Percentiles rank a stretch among this genome's conserved stretches.
These are phyloP conservation scores for Pelosia muscerda DNA, from an alignment of 2,888 invertebrate species.

Conservation along the genomic window DNA sequence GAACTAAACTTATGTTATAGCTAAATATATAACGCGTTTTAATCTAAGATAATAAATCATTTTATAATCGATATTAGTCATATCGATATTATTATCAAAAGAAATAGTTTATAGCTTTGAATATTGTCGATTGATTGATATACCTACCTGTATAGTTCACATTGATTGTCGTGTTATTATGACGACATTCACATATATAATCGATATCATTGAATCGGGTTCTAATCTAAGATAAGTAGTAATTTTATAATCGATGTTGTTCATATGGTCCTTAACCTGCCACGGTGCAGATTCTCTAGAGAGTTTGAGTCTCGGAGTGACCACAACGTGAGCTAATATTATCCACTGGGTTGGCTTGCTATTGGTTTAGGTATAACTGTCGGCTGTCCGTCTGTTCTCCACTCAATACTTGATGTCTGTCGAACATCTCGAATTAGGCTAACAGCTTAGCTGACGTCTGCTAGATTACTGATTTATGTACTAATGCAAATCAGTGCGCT, in stretches of 20 bases:
- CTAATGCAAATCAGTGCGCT: slow-evolving; percentile 48
- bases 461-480: slow-evolving; percentile 59
- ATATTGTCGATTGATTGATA: too few relatives aligned
- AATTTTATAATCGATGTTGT: slow-evolving; percentile 18
- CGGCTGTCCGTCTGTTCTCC: slow-evolving; percentile 55
- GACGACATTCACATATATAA: too few relatives aligned
- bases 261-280: slow-evolving; percentile 22
- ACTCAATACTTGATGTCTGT: slow-evolving; percentile 78
- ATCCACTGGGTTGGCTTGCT: slow-evolving; percentile 55
- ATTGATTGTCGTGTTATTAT: too few relatives aligned
- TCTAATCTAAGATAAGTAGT: not conserved
- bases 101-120: too few relatives aligned
- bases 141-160: too few relatives aligned
- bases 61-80: too few relatives aligned
- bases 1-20: too few relatives aligned
- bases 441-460: slow-evolving; percentile 55
- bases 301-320: slow-evolving; percentile 22
- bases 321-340: slow-evolving; percentile 63
- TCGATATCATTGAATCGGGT: not conserved
- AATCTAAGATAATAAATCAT: not conserved
- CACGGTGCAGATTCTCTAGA: slow-evolving; percentile 24
- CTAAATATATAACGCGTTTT: not conserved
- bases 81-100: too few relatives aligned
- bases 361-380: slow-evolving; percentile 44
- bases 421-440: slow-evolving; percentile 71